Base-by-base conservation (phyloP, 1,140 invertebrate genomes). In the Melipona quadrifasciata region DNA sequence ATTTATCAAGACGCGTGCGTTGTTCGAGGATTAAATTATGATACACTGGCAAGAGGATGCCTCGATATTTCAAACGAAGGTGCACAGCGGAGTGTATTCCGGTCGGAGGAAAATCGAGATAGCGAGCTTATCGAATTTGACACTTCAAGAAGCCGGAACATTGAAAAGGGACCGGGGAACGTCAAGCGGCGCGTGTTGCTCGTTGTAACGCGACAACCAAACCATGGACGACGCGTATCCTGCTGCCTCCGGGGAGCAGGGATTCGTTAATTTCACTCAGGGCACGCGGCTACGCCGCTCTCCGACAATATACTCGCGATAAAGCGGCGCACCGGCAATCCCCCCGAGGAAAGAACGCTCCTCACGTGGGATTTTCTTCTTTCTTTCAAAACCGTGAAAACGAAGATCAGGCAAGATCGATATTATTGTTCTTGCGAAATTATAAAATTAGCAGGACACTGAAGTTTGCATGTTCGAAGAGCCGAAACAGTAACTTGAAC, bases 81-180 rank as follows among this genome's bases (percentile, higher is more conserved):
- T 5, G 34, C 5, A 14, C 11, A 14, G n/a, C 17, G 34, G 68
- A n/a, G n/a, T n/a, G n/a, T 79, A 79, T 85, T 81, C 75, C 84
- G 73, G 85, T 58, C 68, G 27, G 76, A 53, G 58, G 86, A 79
- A 76, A 87, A 85, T 81, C 82, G 58, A 78, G 64, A 74, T 81
- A 84, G 90, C 83, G 72, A 81, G 90, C 91, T 94, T 94, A 94
- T 94, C 93, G 92, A 93, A 95, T 95, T 95, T 95, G 94, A 94
- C 94, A 94, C 93, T 94, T 89, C 89, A 94, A 93, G 92, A 94
- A 94, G 89, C 93, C 93, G 92, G 93, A 93, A 94, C 94, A 94
- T 95, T 95, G 93, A 94, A 95, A 95, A 94, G 93, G 93, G 94
- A 91, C 86, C 83, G 87, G 92, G 82, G n/a, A 91, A 93, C 92